A percentile compares a stretch with the other conserved stretches of the same genome.
These are phyloP conservation scores for Melinopterus prodromus DNA, from an alignment of 2,888 invertebrate species.

Conservation along the genomic window DNA sequence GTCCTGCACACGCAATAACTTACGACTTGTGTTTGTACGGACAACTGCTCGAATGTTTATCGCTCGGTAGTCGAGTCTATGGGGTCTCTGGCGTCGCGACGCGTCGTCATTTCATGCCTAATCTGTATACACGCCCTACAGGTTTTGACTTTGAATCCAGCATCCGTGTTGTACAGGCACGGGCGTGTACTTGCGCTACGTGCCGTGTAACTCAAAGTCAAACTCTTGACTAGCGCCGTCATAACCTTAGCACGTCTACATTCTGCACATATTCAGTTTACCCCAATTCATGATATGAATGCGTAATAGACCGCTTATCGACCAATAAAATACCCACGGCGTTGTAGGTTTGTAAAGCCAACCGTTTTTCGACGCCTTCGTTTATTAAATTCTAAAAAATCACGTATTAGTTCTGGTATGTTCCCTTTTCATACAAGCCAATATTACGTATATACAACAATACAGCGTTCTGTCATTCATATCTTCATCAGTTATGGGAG, in stretches of 20 bases:
- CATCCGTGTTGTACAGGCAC: not conserved
- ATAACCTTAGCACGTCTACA: constrained; percentile 24
- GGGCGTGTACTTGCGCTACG: not conserved
- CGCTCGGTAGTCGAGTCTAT: too few relatives aligned
- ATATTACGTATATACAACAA: too few relatives aligned
- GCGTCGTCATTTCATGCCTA: not conserved
- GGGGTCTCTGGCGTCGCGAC: too few relatives aligned
- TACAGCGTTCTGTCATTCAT: too few relatives aligned
- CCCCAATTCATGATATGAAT: constrained; percentile 34
- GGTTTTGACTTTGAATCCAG: not conserved
- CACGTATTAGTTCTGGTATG: not conserved
- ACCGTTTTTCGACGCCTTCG: not conserved
- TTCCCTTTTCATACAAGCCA: too few relatives aligned
- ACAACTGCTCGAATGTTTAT: not conserved
- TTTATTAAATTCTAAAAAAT: not conserved
- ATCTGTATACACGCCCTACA: not conserved
- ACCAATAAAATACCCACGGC: constrained; percentile 16
- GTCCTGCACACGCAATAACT: constrained; percentile 11
- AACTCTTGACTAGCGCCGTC: constrained; percentile 27
- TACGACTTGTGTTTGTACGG: not conserved
- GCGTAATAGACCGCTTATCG: constrained; percentile 26
- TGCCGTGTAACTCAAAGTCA: constrained; percentile 10
- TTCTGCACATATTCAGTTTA: constrained; percentile 37
- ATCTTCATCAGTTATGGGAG: too few relatives aligned
- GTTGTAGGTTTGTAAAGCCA: not conserved